Percentiles rank a stretch among this genome's conserved stretches.
Conservation (phyloP, 2,888 invertebrate species). For the Caenorhabditis zanzibari region DNA sequence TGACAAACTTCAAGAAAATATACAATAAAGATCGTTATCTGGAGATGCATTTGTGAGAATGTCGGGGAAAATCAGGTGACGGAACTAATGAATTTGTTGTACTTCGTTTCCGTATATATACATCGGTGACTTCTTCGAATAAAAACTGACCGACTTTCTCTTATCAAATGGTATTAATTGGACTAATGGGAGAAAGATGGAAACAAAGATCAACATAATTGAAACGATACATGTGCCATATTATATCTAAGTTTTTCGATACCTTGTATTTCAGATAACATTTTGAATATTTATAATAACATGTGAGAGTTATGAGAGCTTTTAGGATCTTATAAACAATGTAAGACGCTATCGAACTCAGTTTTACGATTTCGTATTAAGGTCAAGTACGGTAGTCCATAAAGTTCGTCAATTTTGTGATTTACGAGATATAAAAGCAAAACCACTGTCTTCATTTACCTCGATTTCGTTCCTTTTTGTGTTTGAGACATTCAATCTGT, state of each 20-base stretch:
- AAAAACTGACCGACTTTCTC: constrained; percentile 23
- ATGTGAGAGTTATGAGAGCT: too few species aligned
- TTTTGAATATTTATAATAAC: too few species aligned
- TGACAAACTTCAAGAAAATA: neutral
- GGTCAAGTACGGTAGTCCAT: neutral
- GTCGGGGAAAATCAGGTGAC: neutral
- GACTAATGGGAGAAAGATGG: neutral
- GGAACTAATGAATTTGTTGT: neutral
- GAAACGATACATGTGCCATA: neutral
- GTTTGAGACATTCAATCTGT: too few species aligned
- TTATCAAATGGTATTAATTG: neutral
- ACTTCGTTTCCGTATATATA: constrained; percentile 7
- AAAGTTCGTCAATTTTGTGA: neutral
- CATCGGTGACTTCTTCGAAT: neutral
- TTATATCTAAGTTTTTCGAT: too few species aligned
- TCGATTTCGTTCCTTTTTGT: neutral
- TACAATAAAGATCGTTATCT: neutral
- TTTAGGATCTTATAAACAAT: too few species aligned
- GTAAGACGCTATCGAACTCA: too few species aligned
- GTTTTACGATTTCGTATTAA: neutral
- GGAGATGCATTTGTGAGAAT: constrained; percentile 3
- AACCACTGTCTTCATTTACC: neutral
- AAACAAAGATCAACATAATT: neutral
- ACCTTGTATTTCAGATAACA: too few species aligned
- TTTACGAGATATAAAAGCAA: neutral